Base-by-base conservation (phyloP, 2,797 vertebrate genomes). In the Sebastes flavidus region DNA sequence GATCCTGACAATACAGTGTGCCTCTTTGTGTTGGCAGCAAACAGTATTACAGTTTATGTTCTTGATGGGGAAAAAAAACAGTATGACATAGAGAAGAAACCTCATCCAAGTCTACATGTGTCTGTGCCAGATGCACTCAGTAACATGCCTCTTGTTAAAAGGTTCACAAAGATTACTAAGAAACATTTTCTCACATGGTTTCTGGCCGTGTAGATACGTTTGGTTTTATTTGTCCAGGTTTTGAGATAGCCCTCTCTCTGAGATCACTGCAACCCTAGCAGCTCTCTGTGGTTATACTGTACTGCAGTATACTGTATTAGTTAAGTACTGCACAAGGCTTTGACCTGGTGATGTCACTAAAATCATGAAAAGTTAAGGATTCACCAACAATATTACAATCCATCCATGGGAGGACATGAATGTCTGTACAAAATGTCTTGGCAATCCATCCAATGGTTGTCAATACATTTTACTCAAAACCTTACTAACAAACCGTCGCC, bases 21-120 rank as follows among this genome's bases (percentile, higher is more conserved):
- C 49, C 52, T 78, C 68, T 77, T 49, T 56, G 62, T 55, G 74
- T 42, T 75, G 77, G 78, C 77, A 72, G 72, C 65, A 75, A 78
- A 80, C 56, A 84, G 70, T 52, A 38, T 67, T 65, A 25, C 36
- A 66, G 27, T 62, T 77, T 6, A 54, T 27, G 32, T 32, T 78
- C 46, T 32, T 61, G 30, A 36, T 27, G 18, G 24, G 29, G 25
- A 0, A 22, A 7, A 62, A 69, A 72, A 62, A 11, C 18, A 55
- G 61, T 32, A 5, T 25, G 71, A 61, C n/a, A 67, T 7, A 42
- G 55, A 73, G 32, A 56, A 60, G 29, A 65, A 75, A 34, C 25
- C 14, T 61, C 61, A 63, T 65, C 22, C 13, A 54, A 42, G 52
- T 46, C 24, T 14, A 59, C n/a, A 58, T 8, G 5, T 27, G 38